Percentiles rank a stretch among this genome's conserved stretches.
Conservation (phyloP, 2,113 vertebrate species). For the Percina caprodes region DNA sequence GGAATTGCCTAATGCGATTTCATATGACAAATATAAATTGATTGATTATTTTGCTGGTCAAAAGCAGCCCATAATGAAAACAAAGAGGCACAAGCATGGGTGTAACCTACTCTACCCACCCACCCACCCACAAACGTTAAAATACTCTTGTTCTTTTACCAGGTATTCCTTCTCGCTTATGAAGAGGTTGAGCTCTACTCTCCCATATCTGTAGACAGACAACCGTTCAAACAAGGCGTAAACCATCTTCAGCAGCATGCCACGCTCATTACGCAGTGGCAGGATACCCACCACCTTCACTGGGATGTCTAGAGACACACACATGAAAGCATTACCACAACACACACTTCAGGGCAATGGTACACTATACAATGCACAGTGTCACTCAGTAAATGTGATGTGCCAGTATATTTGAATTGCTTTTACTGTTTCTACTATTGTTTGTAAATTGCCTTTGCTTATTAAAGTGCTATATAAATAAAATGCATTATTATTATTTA, state of each 20-base stretch:
- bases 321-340: conserved; percentile 28
- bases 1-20: too few species aligned
- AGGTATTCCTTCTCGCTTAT: conserved; percentile 89
- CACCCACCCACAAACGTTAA: neutral
- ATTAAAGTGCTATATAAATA: too few species aligned
- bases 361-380: neutral
- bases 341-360: neutral
- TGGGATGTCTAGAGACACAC: conserved; percentile 84
- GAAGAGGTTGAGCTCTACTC: conserved; percentile 92
- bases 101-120: neutral
- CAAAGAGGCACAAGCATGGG: neutral
- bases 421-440: too few species aligned
- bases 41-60: too few species aligned
- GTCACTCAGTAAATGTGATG: neutral
- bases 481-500: neutral
- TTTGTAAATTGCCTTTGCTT: too few species aligned
- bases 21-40: too few species aligned
- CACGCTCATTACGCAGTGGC: conserved; percentile 82
- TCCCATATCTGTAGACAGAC: conserved; percentile 91
- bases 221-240: conserved; percentile 87
- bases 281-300: conserved; percentile 91
- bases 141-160: conserved; percentile 76
- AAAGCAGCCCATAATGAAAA: neutral
- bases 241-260: conserved; percentile 87
- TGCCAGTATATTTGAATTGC: too few species aligned